phyloP scores from a whole-genome alignment of 2,113 vertebrate genomes.

The Siniperca knerii region DNA sequence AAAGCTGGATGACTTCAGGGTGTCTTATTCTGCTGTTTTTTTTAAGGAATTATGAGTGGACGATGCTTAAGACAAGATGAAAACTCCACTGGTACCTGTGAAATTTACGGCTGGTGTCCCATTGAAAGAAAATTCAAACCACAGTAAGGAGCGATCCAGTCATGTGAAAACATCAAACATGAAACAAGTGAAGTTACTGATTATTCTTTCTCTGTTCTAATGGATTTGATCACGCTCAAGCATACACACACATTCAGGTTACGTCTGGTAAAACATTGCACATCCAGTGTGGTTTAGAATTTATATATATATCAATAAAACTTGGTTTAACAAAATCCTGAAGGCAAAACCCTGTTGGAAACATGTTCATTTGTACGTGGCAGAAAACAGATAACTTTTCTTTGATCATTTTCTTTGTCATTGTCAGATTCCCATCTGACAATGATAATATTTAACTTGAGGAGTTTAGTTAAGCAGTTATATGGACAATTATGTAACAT shows the following conservation, averaged over 20 bases:
- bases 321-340: background rate
- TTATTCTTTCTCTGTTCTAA: background rate
- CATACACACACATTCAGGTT: background rate
- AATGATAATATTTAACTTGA: too few relatives aligned
- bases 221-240: background rate
- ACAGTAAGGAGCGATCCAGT: slow-evolving; percentile 65
- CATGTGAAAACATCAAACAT: background rate
- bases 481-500: too few relatives aligned
- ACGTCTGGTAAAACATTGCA: too few relatives aligned
- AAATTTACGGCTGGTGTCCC: slow-evolving; percentile 94
- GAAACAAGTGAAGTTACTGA: background rate
- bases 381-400: too few relatives aligned
- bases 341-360: too few relatives aligned
- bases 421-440: background rate
- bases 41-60: slow-evolving; percentile 89
- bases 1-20: background rate
- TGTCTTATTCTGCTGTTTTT: slow-evolving; percentile 16
- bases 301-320: background rate
- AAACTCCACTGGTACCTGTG: slow-evolving; percentile 87
- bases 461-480: too few relatives aligned
- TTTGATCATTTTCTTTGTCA: background rate
- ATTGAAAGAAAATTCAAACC: slow-evolving; percentile 79
- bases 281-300: too few relatives aligned
- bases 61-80: slow-evolving; percentile 81
- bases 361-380: too few relatives aligned